phyloP scores from a whole-genome alignment of 2,797 vertebrate species.

The Fratercula arctica region DNA sequence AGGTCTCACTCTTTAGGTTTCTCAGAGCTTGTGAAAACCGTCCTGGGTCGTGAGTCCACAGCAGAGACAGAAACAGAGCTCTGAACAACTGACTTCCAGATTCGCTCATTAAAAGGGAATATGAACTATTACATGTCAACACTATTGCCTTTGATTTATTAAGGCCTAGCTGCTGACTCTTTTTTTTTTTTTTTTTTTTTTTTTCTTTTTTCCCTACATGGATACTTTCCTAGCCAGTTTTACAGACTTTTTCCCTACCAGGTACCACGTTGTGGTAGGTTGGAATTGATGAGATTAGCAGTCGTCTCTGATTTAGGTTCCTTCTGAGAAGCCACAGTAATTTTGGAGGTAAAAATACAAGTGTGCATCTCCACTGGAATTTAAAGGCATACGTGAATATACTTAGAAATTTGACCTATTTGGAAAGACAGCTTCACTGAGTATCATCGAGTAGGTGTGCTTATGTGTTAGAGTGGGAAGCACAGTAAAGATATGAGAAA shows the following conservation, averaged over 20 bases:
- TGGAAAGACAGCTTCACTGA: neutral
- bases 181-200: neutral
- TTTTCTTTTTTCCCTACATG: neutral
- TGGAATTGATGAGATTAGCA: neutral
- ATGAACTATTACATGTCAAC: neutral
- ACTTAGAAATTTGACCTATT: conserved; percentile 23
- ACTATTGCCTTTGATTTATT: neutral
- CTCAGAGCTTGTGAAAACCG: neutral
- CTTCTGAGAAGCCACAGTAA: neutral
- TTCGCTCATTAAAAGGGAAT: neutral
- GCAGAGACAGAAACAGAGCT: neutral
- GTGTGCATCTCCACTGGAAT: neutral
- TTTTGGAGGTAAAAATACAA: neutral
- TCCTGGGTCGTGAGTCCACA: neutral
- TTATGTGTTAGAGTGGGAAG: neutral
- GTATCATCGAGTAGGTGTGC: neutral
- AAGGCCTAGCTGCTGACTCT: neutral
- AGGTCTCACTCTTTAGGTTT: neutral
- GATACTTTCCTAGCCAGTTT: neutral
- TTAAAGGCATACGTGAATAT: neutral
- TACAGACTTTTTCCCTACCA: neutral
- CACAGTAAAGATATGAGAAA: neutral
- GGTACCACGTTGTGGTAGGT: neutral
- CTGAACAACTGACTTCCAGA: neutral
- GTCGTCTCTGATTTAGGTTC: neutral